Conservation (phyloP, 2,797 vertebrate species). For the Miichthys miiuy region DNA sequence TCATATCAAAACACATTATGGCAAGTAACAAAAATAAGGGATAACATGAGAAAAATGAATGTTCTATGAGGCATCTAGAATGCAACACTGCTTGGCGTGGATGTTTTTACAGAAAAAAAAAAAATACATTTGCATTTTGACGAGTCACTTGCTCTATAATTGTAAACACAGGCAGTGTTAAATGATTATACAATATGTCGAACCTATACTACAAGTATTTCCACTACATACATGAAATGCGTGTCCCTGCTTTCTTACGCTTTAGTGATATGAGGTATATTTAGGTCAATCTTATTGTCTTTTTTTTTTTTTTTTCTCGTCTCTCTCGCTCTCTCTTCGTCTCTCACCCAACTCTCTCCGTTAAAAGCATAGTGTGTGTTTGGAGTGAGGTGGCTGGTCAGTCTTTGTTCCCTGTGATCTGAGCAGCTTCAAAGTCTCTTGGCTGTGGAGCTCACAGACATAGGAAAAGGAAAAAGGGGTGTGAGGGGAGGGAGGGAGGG, state of each 20-base stretch:
- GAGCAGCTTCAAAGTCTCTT: slow-evolving; percentile 84
- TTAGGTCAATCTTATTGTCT: slow-evolving; percentile 86
- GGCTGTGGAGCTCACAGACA: slow-evolving; percentile 77
- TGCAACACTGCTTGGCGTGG: slow-evolving; percentile 88
- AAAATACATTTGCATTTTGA: slow-evolving; percentile 81
- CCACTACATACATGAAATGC: slow-evolving; percentile 92
- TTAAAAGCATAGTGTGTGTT: slow-evolving; percentile 85
- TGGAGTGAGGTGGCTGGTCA: slow-evolving; percentile 81
- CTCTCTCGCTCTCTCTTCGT: slow-evolving; percentile 21
- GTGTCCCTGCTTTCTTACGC: slow-evolving; percentile 87
- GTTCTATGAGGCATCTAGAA: slow-evolving; percentile 86
- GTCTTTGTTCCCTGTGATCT: slow-evolving; percentile 84
- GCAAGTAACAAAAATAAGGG: slow-evolving; percentile 88
- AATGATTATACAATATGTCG: slow-evolving; percentile 94
- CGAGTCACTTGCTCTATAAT: slow-evolving; percentile 83
- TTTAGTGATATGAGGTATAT: slow-evolving; percentile 91
- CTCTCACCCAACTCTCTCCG: slow-evolving; percentile 55
- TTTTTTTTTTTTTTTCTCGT: slow-evolving; percentile 46
- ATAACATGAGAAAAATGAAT: slow-evolving; percentile 81
- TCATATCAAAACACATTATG: slow-evolving; percentile 90
- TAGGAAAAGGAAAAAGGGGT: slow-evolving; percentile 49
- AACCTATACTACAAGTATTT: slow-evolving; percentile 92
- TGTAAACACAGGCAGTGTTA: slow-evolving; percentile 95
- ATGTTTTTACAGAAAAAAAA: slow-evolving; percentile 81
- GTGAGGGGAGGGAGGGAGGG: background rate